Base-by-base conservation (phyloP, 2,888 invertebrate genomes). In the Acrobasis suavella region DNA sequence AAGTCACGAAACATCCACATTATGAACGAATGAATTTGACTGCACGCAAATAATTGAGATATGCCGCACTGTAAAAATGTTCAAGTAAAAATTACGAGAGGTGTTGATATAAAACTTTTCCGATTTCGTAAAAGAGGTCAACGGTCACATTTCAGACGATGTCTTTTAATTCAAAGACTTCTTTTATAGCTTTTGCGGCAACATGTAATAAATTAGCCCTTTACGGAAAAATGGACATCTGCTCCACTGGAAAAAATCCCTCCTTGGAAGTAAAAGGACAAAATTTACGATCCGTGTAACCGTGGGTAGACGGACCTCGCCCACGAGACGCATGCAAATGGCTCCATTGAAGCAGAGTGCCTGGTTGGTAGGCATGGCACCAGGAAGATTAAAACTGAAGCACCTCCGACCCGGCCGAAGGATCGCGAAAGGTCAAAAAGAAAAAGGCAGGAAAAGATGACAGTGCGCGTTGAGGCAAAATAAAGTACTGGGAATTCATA, bases 281-380 rank as follows among this genome's bases (percentile, higher is more conserved):
- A 87, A 91, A 91, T 91, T 90, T 91, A 91, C 90, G 91, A 86
- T 81, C 87, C 84, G 81, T 83, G 85, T 89, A 87, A 84, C 85
- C 85, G 87, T 87, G 89, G 87, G 89, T 88, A 85, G 89, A 84
- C 82, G 84, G 83, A 82, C 80, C 80, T 81, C 86, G 85, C 85
- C 86, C 85, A 88, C 88, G 87, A 85, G 82, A 78, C 83, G 90
- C 90, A 91, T 91, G 91, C 88, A 91, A 91, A 91, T 91, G 82
- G 82, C 83, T 82, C 85, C 82, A 91, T 91, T 87, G 86, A 79
- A 82, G 81, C 78, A 81, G 78, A 81, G 81, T 82, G 81, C 73
- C 76, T 72, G 75, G 77, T 76, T 82, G 80, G 79, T 75, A 73
- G 78, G 76, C 74, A 62, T 55, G 54, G 54, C 79, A 72, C 80